Evolutionary conservation across 2,888 invertebrate genomes (phyloP).

Genomic region (Bhutanitis thaidina): DNA sequence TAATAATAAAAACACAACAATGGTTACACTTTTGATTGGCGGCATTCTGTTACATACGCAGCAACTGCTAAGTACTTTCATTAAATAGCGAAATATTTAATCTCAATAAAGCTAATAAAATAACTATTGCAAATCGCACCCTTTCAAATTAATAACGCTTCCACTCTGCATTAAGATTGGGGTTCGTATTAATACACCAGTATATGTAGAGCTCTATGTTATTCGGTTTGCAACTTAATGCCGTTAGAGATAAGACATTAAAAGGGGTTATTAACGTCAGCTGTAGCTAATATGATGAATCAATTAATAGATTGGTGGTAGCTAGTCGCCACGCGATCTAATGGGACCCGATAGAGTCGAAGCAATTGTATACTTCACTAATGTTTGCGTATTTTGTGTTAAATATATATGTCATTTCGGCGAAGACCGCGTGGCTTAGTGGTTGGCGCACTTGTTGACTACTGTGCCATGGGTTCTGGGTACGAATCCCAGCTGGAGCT

Average conservation of each 20-base stretch:
- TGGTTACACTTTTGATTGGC: too few species aligned
- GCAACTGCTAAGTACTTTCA: neutral
- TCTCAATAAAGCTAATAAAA: constrained; percentile 68
- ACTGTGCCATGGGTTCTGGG: too few species aligned
- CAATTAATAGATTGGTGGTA: constrained; percentile 67
- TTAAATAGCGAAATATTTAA: constrained; percentile 45
- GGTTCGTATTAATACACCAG: constrained; percentile 27
- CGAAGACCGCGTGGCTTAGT: too few species aligned
- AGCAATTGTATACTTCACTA: constrained; percentile 7
- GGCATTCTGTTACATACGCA: too few species aligned
- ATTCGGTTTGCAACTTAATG: constrained; percentile 16
- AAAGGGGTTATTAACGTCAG: neutral
- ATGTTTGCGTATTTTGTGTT: too few species aligned
- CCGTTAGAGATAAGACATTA: constrained; percentile 20
- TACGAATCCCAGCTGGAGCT: too few species aligned
- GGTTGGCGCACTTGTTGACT: too few species aligned
- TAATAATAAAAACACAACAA: too few species aligned
- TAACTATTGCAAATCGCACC: constrained; percentile 71
- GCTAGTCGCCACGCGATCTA: constrained; percentile 26
- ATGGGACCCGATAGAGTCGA: constrained; percentile 10
- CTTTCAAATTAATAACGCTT: constrained; percentile 61
- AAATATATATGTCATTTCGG: too few species aligned
- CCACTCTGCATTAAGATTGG: constrained; percentile 36
- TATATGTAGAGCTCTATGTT: neutral
- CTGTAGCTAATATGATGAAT: constrained; percentile 52